Evolutionary conservation across 2,888 invertebrate species (phyloP).

Genomic region (Halictus ligatus): DNA sequence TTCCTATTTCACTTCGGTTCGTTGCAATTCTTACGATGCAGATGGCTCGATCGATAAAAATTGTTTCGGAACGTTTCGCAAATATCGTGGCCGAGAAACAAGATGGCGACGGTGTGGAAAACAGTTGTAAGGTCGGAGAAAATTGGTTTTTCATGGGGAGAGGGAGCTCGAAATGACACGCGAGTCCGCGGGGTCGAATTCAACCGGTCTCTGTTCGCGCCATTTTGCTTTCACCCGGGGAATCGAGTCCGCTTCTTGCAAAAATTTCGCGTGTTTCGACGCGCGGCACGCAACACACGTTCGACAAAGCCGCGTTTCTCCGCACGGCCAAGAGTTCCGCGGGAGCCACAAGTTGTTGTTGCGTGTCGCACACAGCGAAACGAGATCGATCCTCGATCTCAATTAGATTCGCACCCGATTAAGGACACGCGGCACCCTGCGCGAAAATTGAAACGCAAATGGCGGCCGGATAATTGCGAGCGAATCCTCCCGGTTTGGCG

Average conservation of each 20-base stretch:
- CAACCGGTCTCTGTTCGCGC: background rate
- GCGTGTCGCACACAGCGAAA: conserved; percentile 10
- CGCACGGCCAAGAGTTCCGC: background rate
- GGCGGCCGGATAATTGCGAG: conserved; percentile 7
- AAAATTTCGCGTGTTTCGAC: conserved; percentile 42
- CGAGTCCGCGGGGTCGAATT: background rate
- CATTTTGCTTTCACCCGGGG: conserved; percentile 49
- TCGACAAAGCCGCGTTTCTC: conserved; percentile 42
- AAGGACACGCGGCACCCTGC: background rate
- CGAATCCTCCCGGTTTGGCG: background rate
- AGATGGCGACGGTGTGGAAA: no score
- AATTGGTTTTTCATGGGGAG: background rate
- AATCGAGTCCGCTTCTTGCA: conserved; percentile 18
- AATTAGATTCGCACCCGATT: conserved; percentile 35
- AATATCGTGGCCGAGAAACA: no score
- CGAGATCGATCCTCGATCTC: conserved; percentile 33
- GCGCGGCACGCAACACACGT: conserved; percentile 43
- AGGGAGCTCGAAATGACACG: background rate
- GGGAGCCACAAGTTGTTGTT: conserved; percentile 38
- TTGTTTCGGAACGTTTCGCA: no score
- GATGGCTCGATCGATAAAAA: no score
- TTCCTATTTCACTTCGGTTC: no score
- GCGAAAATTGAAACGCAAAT: conserved; percentile 12
- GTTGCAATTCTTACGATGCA: no score
- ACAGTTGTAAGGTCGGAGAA: background rate